Evolutionary conservation across 1,140 invertebrate species (phyloP), one percentile per base, ranked within the genome.

Genomic region (Episyrphus balteatus): DNA sequence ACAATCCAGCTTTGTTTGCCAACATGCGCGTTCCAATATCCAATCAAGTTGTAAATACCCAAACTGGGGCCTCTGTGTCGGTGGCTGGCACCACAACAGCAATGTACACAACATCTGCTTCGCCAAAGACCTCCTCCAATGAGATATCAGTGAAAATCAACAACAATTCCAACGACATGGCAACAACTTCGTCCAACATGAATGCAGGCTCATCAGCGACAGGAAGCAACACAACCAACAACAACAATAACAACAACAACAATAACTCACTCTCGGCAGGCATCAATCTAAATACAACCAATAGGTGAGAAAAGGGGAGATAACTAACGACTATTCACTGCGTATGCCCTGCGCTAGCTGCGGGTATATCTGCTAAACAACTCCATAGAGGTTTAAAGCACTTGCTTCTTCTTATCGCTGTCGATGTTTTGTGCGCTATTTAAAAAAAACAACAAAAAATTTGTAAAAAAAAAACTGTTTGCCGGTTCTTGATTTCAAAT

Each of bases 101-200:
- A 26, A 26, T 26, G 21, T 26, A 26, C 21, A 26, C 21, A 26
- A 26, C 21, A 3, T 26, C 15, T 10, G 36, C 36, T 10, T 14
- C 13, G 15, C 36, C 36, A 17, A 37, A 14, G 36, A n/a, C 36
- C 36, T 3, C 3, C 21, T 3, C 15, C 10, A 26, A 18, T 6
- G n/a, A 13, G 3, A 18, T 42, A 13, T n/a, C n/a, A 42, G 40
- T 18, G 15, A n/a, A 13, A 31, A 15, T 41, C 42, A 41, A 62
- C 63, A 61, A 63, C 61, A 57, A 59, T 61, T 45, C 57, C 61
- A 55, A 58, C 61, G 46, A 59, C 51, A 44, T 63, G 51, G 42
- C 61, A 58, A 51, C 58, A 30, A 36, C 15, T 40, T 15, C 46
- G 41, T 11, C 18, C 46, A 37, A 56, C 46, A 50, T 53, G 42